A percentile compares a stretch with the other conserved stretches of the same genome.
These are phyloP conservation scores for Coelopa pilipes DNA, from an alignment of 2,888 invertebrate genomes.

Conservation along the genomic window DNA sequence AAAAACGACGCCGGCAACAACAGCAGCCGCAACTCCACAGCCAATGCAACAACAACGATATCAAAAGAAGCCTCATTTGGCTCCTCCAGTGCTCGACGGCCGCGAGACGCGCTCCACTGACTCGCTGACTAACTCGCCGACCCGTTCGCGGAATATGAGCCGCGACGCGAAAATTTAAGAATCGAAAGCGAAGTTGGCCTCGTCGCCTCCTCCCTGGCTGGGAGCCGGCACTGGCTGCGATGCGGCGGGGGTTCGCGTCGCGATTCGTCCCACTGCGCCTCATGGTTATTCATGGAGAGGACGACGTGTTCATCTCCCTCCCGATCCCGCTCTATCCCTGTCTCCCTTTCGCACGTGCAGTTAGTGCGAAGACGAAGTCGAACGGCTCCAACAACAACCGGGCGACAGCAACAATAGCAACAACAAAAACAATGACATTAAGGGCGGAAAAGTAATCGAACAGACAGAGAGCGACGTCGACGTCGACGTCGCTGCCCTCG, in stretches of 20 bases:
- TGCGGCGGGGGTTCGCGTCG: too few relatives aligned
- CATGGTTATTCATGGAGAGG: too few relatives aligned
- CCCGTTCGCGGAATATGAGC: slow-evolving; percentile 53
- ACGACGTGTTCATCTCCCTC: neutral
- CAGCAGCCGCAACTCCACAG: slow-evolving; percentile 29
- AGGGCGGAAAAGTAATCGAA: slow-evolving; percentile 31
- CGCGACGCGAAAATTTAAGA: slow-evolving; percentile 17
- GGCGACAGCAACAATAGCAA: neutral
- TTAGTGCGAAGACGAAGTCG: neutral
- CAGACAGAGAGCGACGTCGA: slow-evolving; percentile 36
- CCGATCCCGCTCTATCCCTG: neutral
- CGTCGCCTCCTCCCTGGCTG: too few relatives aligned
- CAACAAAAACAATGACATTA: slow-evolving; percentile 4
- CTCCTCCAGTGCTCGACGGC: slow-evolving; percentile 38
- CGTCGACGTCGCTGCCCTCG: slow-evolving; percentile 42
- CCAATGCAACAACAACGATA: slow-evolving; percentile 32
- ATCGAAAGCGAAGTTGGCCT: too few relatives aligned
- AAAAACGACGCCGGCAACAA: slow-evolving; percentile 46
- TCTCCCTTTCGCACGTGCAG: neutral
- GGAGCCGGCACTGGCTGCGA: too few relatives aligned
- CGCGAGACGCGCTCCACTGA: slow-evolving; percentile 42
- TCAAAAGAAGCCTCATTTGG: slow-evolving; percentile 37
- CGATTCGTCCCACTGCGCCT: too few relatives aligned
- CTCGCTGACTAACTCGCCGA: slow-evolving; percentile 61
- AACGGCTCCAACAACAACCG: neutral